Conservation (phyloP, 2,888 invertebrate genomes). For the Cremastinae sp. region DNA sequence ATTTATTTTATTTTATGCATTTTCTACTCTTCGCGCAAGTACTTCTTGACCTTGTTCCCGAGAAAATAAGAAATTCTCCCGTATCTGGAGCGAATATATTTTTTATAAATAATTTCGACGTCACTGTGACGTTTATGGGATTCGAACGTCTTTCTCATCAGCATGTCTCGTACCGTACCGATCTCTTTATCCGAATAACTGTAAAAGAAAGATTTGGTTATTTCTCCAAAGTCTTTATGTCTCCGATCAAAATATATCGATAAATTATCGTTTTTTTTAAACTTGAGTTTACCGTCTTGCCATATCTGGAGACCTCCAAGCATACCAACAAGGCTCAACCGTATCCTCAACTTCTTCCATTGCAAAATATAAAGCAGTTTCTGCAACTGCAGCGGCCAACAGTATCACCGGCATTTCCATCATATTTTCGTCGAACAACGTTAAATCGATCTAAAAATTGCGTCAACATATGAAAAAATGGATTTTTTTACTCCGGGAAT, state of each 20-base stretch:
- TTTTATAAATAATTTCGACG: conserved; percentile 66
- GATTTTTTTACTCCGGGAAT: not conserved
- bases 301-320: conserved; percentile 45
- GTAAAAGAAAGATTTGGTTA: not conserved
- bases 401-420: conserved; percentile 56
- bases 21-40: conserved; percentile 23
- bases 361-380: conserved; percentile 64
- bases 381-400: conserved; percentile 62
- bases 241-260: not conserved
- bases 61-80: conserved; percentile 64
- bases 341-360: conserved; percentile 46
- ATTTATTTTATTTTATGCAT: too few relatives aligned
- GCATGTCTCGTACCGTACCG: conserved; percentile 40
- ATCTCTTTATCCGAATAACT: conserved; percentile 63
- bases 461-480: not conserved
- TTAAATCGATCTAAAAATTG: conserved; percentile 69
- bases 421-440: conserved; percentile 67
- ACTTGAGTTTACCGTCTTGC: conserved; percentile 6
- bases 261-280: not conserved
- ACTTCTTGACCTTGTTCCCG: conserved; percentile 17
- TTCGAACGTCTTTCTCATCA: conserved; percentile 59
- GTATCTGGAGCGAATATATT: conserved; percentile 66
- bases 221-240: not conserved
- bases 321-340: conserved; percentile 34
- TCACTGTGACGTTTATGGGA: conserved; percentile 46